phyloP scores from a whole-genome alignment of 1,140 invertebrate genomes.

The Nylanderia fulva region DNA sequence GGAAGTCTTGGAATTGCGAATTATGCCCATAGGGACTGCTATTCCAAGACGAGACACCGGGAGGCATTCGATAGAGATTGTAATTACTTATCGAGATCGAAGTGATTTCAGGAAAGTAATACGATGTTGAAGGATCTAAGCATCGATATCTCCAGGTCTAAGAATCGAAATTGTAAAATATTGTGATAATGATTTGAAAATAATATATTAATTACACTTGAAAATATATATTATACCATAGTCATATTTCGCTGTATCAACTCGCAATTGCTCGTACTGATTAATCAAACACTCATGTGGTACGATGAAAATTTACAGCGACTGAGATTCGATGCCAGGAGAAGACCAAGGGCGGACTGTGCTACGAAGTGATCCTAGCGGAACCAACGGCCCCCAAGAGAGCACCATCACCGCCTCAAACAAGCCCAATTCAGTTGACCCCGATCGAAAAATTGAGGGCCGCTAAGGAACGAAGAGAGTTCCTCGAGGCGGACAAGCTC shows the following conservation, averaged over 20 bases:
- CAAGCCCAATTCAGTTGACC: slow-evolving; percentile 86
- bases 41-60: not conserved
- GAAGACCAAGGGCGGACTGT: slow-evolving; percentile 94
- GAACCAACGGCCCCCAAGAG: slow-evolving; percentile 91
- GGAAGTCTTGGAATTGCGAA: slow-evolving; percentile 42
- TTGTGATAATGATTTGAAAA: not conserved
- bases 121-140: no score
- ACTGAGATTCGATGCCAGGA: slow-evolving; percentile 96
- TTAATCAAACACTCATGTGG: not conserved
- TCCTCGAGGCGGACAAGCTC: slow-evolving; percentile 93
- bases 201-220: no score
- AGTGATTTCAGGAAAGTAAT: not conserved
- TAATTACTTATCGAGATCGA: not conserved
- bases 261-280: not conserved
- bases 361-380: slow-evolving; percentile 97
- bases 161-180: no score
- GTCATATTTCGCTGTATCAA: not conserved
- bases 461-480: slow-evolving; percentile 95
- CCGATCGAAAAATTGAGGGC: slow-evolving; percentile 96
- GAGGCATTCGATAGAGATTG: not conserved
- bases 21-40: not conserved
- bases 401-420: slow-evolving; percentile 87
- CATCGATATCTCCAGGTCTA: no score
- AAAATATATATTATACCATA: not conserved
- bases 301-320: slow-evolving; percentile 85